These are phyloP conservation scores for Thunnus thynnus DNA, from an alignment of 2,113 vertebrate species.

Conservation along the genomic window DNA sequence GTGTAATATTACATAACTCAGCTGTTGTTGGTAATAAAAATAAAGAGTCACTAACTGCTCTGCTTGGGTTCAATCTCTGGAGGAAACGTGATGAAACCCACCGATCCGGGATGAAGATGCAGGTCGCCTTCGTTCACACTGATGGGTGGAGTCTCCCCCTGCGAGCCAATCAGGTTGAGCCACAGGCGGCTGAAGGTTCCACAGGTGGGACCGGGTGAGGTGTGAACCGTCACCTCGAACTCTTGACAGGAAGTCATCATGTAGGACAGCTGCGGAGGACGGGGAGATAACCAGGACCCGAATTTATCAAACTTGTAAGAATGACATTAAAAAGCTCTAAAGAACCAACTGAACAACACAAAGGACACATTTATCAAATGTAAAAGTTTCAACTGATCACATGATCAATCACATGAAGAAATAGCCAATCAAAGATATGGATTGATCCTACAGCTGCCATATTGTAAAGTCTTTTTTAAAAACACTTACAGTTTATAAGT, in stretches of 20 bases:
- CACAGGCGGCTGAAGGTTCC: slow-evolving; percentile 76
- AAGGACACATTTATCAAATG: no score
- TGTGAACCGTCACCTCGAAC: slow-evolving; percentile 75
- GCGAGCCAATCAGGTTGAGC: slow-evolving; percentile 77
- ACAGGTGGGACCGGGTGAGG: slow-evolving; percentile 69
- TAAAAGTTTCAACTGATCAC: no score
- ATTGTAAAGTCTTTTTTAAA: no score
- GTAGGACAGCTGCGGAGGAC: slow-evolving; percentile 3
- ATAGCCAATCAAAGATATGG: background rate
- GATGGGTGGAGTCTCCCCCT: slow-evolving; percentile 66
- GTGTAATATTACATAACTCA: no score
- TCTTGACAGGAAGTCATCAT: slow-evolving; percentile 49
- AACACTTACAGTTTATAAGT: no score
- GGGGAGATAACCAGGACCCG: background rate
- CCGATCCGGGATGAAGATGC: slow-evolving; percentile 76
- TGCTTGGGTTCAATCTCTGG: no score
- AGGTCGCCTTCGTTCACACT: slow-evolving; percentile 24
- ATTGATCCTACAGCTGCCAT: no score
- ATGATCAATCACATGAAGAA: background rate
- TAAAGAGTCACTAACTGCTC: no score
- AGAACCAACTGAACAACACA: no score
- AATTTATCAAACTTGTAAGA: no score
- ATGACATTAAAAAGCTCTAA: no score
- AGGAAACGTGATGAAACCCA: slow-evolving; percentile 54
- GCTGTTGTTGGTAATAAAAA: no score